These are phyloP conservation scores for Erpobdella octoculata DNA, from an alignment of 2,888 invertebrate species.

Conservation along the genomic window DNA sequence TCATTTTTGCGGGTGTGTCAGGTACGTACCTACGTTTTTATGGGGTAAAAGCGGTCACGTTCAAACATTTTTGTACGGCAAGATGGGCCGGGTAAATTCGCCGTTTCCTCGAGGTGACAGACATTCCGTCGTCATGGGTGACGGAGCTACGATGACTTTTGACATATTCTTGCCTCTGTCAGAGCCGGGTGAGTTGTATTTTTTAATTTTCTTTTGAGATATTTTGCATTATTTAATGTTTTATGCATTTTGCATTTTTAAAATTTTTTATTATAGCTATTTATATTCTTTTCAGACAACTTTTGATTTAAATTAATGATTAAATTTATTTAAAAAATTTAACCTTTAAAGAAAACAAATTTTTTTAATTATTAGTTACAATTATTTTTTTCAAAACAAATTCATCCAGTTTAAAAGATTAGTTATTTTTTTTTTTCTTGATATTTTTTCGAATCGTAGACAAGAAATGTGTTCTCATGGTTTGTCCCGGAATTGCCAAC, in stretches of 20 bases:
- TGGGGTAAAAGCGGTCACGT: slow-evolving; percentile 95
- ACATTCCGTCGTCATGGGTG: slow-evolving; percentile 63
- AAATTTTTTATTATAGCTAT: background rate
- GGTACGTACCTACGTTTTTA: slow-evolving; percentile 76
- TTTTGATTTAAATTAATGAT: background rate
- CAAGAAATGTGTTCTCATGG: slow-evolving; percentile 43
- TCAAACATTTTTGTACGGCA: slow-evolving; percentile 81
- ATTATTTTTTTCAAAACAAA: background rate
- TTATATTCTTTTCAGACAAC: no score
- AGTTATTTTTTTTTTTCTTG: background rate
- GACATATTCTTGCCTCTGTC: slow-evolving; percentile 79
- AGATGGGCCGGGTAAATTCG: slow-evolving; percentile 66
- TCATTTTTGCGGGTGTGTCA: no score
- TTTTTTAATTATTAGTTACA: background rate
- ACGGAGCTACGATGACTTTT: slow-evolving; percentile 82
- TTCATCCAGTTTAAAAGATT: no score
- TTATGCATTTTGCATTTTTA: background rate
- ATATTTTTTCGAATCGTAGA: background rate
- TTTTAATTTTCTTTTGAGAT: background rate
- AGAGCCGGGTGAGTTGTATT: slow-evolving; percentile 53
- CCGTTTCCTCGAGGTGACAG: slow-evolving; percentile 80
- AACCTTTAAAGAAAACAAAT: background rate
- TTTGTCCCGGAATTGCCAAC: slow-evolving; percentile 72
- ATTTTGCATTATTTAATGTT: background rate
- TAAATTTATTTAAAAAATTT: slow-evolving; percentile 1